phyloP scores from a whole-genome alignment of 64 coral and sea anemone genomes.

The Stichodactyla mertensii region DNA sequence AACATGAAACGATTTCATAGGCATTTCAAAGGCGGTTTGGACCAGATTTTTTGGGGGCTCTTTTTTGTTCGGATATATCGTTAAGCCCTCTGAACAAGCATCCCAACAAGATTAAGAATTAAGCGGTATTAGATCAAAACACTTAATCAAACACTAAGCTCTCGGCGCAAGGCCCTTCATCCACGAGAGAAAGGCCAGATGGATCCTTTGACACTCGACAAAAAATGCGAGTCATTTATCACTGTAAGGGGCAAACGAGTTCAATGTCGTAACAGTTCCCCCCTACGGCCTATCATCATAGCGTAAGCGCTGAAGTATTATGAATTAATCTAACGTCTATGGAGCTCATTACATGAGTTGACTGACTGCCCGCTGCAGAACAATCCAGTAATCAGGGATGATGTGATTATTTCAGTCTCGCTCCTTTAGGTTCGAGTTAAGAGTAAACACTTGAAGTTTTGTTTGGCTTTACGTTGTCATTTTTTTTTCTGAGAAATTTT shows the following conservation, averaged over 20 bases:
- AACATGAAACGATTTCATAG: background rate
- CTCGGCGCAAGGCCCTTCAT: background rate
- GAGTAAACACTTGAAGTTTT: conserved; percentile 12
- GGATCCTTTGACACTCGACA: background rate
- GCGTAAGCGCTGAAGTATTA: conserved; percentile 4
- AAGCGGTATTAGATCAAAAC: conserved; percentile 1
- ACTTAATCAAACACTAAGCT: background rate
- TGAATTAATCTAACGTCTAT: background rate
- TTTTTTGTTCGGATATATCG: background rate
- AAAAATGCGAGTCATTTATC: conserved; percentile 14
- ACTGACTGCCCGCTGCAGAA: background rate
- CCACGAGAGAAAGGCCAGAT: background rate
- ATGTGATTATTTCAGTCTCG: conserved; percentile 4
- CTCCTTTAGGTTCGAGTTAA: background rate
- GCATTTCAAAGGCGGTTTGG: background rate
- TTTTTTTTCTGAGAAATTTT: background rate
- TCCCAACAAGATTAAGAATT: background rate
- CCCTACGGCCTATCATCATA: background rate
- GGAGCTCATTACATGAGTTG: background rate
- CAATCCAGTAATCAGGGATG: background rate
- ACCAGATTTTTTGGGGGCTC: background rate
- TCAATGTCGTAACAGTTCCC: background rate
- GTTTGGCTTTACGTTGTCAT: background rate
- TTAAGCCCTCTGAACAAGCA: background rate
- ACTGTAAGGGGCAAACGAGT: background rate